Conservation (phyloP, 1,140 invertebrate genomes). For the Brachionus koreanus region DNA sequence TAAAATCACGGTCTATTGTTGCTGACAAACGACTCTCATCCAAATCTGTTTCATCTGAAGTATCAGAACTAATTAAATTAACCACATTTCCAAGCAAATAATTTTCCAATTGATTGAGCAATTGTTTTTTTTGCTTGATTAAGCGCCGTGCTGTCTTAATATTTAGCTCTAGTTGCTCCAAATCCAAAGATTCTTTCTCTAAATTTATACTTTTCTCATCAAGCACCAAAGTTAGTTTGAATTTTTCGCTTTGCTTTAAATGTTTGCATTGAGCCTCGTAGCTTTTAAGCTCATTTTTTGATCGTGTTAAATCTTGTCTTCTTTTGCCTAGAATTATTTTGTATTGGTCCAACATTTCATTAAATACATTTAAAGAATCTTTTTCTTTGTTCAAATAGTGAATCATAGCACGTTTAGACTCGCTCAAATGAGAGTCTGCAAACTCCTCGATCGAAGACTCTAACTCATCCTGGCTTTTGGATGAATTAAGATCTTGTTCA, state of each 20-base stretch:
- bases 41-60: constrained; percentile 18
- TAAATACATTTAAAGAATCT: background rate
- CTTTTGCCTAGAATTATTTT: background rate
- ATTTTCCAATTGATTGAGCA: background rate
- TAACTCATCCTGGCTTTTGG: background rate
- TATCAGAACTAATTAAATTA: background rate
- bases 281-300: background rate
- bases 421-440: background rate
- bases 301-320: background rate
- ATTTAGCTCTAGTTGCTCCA: constrained; percentile 13
- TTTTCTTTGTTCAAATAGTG: constrained; percentile 23
- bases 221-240: background rate
- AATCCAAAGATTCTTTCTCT: constrained; percentile 16
- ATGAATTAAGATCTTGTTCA: background rate
- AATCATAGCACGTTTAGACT: background rate
- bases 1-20: background rate
- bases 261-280: background rate
- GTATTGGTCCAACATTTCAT: constrained; percentile 20
- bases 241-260: background rate
- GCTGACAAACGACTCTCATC: background rate
- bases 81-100: background rate
- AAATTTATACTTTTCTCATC: constrained; percentile 22
- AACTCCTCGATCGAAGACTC: background rate
- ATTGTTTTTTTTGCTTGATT: constrained; percentile 7
- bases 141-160: background rate